A percentile compares a stretch with the other conserved stretches of the same genome.
Evolutionary conservation across 2,113 vertebrate species (phyloP).

Genomic region (Anas platyrhynchos): DNA sequence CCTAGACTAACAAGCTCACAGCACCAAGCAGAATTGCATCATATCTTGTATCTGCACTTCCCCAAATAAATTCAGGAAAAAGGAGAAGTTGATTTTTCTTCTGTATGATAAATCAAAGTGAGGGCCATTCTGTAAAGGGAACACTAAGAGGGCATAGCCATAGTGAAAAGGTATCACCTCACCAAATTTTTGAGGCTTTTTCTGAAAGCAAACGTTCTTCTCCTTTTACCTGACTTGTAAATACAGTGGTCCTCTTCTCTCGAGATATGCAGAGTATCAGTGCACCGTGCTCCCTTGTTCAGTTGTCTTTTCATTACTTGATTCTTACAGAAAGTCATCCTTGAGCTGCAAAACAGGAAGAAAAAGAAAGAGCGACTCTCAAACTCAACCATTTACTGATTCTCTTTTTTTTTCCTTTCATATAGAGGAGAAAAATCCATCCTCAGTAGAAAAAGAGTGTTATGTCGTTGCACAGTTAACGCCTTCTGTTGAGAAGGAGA

Average conservation of each 20-base stretch:
- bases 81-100: background rate
- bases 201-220: background rate
- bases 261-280: background rate
- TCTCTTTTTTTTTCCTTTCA: background rate
- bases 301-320: background rate
- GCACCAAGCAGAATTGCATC: background rate
- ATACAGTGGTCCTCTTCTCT: background rate
- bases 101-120: background rate
- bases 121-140: background rate
- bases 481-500: background rate
- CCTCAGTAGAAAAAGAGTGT: background rate
- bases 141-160: background rate
- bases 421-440: background rate
- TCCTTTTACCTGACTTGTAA: background rate
- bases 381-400: background rate
- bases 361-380: background rate
- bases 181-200: background rate
- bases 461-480: background rate
- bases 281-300: background rate
- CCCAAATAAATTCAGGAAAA: background rate
- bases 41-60: background rate
- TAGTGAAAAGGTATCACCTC: background rate
- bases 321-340: background rate
- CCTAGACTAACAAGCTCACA: background rate
- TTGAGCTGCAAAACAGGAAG: background rate